phyloP scores from a whole-genome alignment of 2,113 vertebrate species.

The Oriolus oriolus region DNA sequence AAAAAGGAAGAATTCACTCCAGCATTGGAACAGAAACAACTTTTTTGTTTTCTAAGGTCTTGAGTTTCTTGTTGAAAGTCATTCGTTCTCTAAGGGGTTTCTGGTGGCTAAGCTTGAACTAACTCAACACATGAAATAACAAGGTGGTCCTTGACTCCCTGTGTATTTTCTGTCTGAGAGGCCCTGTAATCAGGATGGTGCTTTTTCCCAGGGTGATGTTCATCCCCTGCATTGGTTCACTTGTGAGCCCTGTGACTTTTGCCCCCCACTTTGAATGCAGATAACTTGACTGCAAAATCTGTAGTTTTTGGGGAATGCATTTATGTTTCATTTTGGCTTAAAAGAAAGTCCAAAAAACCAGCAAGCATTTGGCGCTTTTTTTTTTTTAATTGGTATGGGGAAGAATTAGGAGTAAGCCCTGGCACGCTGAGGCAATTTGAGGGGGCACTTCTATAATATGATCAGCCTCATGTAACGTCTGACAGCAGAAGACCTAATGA shows the following conservation, averaged over 20 bases:
- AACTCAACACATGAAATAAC: not conserved
- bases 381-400: not conserved
- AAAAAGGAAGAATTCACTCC: not conserved
- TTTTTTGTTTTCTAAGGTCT: not conserved
- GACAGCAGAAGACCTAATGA: not conserved
- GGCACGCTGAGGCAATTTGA: not conserved
- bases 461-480: not conserved
- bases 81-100: not conserved
- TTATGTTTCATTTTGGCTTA: not conserved
- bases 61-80: not conserved
- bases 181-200: not conserved
- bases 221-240: not conserved
- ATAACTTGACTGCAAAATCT: not conserved
- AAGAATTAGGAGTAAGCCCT: not conserved
- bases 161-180: not conserved
- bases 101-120: not conserved
- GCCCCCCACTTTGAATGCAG: fast-evolving
- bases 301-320: not conserved
- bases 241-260: not conserved
- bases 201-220: not conserved
- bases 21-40: not conserved
- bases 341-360: not conserved
- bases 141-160: not conserved
- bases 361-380: not conserved
- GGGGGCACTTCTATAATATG: not conserved